Percentiles rank a stretch among this genome's conserved stretches.
phyloP scores from a whole-genome alignment of 2,797 vertebrate species.

The Taenioides sp. region DNA sequence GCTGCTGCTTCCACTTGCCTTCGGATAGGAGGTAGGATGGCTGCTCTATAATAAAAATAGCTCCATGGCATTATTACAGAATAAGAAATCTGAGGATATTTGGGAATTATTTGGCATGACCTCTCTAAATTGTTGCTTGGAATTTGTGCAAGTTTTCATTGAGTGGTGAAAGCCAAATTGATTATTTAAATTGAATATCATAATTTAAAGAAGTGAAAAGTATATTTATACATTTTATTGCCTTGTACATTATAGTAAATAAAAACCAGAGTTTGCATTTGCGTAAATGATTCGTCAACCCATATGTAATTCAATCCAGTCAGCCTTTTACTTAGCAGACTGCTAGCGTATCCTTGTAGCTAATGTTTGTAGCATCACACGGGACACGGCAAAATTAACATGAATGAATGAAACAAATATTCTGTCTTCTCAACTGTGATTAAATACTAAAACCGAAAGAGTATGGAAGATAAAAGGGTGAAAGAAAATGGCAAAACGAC shows the following conservation, averaged over 20 bases:
- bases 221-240: background rate
- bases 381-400: background rate
- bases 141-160: background rate
- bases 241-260: background rate
- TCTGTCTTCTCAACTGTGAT: background rate
- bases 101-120: background rate
- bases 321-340: background rate
- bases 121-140: background rate
- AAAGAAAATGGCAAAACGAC: constrained; percentile 9
- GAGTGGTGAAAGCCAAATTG: background rate
- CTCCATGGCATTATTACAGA: background rate
- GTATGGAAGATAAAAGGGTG: background rate
- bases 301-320: background rate
- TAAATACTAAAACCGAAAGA: background rate
- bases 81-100: background rate
- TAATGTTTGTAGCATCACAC: constrained; percentile 2
- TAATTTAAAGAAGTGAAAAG: background rate
- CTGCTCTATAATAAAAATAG: background rate
- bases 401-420: background rate
- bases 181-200: background rate
- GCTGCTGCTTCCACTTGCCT: constrained; percentile 49
- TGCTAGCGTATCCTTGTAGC: background rate
- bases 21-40: constrained; percentile 22
- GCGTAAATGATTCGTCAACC: too few relatives aligned
- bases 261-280: background rate